Conservation (phyloP, 1,140 invertebrate genomes). For the Papilio xuthus region DNA sequence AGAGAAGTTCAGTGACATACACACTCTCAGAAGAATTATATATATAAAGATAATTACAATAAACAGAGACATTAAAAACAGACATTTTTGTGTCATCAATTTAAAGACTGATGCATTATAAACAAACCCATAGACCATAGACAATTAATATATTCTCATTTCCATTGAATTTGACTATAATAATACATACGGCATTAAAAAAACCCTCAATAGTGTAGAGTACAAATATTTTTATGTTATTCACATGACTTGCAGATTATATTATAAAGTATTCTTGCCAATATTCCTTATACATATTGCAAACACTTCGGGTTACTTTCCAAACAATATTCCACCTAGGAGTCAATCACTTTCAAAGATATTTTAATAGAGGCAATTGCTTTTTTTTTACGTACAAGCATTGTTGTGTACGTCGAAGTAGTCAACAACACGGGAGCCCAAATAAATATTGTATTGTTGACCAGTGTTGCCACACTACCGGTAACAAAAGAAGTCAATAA, state of each 20-base stretch:
- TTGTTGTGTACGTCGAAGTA: slow-evolving; percentile 32
- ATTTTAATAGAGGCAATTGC: slow-evolving; percentile 9
- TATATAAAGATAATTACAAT: too few species aligned
- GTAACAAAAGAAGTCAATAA: slow-evolving; percentile 69
- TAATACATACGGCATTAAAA: not conserved
- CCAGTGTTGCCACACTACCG: slow-evolving; percentile 42
- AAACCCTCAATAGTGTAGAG: too few species aligned
- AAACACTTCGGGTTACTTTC: not conserved
- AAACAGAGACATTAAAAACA: too few species aligned
- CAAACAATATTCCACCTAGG: not conserved
- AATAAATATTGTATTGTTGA: slow-evolving; percentile 60
- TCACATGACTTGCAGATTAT: not conserved
- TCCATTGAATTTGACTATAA: too few species aligned
- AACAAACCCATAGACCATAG: too few species aligned
- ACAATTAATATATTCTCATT: too few species aligned
- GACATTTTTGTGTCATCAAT: too few species aligned
- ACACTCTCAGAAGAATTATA: too few species aligned
- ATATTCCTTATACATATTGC: not conserved
- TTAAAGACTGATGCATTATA: too few species aligned
- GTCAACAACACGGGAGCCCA: slow-evolving; percentile 51
- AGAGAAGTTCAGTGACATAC: too few species aligned
- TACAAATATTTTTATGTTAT: not conserved
- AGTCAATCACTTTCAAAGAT: not conserved
- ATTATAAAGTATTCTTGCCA: not conserved
- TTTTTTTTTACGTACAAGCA: not conserved